Conservation (phyloP, 1,140 invertebrate species). For the Samia ricini region DNA sequence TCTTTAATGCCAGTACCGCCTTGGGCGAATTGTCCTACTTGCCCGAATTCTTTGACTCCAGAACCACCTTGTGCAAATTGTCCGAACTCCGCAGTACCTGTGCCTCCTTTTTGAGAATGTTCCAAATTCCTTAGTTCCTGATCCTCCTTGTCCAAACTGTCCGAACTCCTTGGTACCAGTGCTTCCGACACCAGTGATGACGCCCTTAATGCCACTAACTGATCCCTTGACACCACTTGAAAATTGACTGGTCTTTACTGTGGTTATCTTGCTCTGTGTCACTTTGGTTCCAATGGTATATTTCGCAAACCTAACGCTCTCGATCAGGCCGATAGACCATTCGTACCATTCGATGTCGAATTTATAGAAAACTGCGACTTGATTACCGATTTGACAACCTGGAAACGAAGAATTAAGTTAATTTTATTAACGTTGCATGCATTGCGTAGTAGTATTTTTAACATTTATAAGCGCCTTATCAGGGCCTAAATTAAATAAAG, state of each 20-base stretch:
- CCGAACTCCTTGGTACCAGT: conserved; percentile 18
- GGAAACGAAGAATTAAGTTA: conserved; percentile 12
- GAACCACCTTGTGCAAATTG: neutral
- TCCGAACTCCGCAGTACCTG: conserved; percentile 13
- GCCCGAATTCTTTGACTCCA: neutral
- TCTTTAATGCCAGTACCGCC: neutral
- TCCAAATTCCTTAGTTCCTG: neutral
- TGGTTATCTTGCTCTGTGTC: conserved; percentile 13
- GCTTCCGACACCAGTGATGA: conserved; percentile 6
- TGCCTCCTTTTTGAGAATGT: too few species aligned
- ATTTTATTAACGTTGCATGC: neutral
- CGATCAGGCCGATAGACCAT: conserved; percentile 63
- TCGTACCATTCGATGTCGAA: conserved; percentile 75
- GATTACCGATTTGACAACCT: conserved; percentile 70
- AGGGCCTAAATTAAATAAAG: too few species aligned
- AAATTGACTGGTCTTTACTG: conserved; percentile 28
- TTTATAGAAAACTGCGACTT: conserved; percentile 71
- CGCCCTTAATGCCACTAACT: conserved; percentile 26
- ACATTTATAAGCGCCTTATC: too few species aligned
- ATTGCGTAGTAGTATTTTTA: neutral
- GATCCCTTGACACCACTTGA: conserved; percentile 1
- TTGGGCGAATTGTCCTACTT: neutral
- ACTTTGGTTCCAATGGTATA: conserved; percentile 22
- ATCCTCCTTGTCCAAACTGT: conserved; percentile 9
- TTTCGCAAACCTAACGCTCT: conserved; percentile 55